These are phyloP conservation scores for Bothrops jararaca DNA, from an alignment of 2,113 vertebrate species.

Conservation along the genomic window DNA sequence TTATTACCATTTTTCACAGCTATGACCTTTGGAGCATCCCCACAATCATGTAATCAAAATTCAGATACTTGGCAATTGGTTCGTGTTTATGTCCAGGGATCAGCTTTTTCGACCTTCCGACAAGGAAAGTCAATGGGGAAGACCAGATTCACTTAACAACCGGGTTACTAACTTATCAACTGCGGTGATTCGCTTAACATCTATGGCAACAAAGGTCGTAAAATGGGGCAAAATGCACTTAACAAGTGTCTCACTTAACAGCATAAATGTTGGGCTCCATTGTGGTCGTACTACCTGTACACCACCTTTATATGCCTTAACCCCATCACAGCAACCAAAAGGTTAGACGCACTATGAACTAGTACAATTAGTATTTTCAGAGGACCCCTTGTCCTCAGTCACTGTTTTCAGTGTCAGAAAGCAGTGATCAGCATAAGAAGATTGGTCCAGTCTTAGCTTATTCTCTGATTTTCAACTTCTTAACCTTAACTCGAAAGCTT, in stretches of 20 bases:
- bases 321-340: neutral
- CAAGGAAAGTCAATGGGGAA: neutral
- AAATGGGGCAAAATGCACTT: neutral
- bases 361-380: neutral
- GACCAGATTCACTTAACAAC: neutral
- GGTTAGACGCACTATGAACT: neutral
- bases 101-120: too few species aligned
- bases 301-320: neutral
- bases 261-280: neutral
- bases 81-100: neutral
- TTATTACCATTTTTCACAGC: neutral
- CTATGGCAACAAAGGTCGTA: neutral
- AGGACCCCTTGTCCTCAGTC: neutral
- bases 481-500: neutral
- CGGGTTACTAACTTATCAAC: neutral
- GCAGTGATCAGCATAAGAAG: neutral
- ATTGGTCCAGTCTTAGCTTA: neutral
- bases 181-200: neutral
- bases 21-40: neutral
- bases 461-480: neutral
- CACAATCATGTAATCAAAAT: neutral
- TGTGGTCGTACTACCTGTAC: neutral
- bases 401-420: neutral
- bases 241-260: neutral
- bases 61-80: neutral